These are phyloP conservation scores for Sebastiscus tertius DNA, from an alignment of 2,797 vertebrate species.

Conservation along the genomic window DNA sequence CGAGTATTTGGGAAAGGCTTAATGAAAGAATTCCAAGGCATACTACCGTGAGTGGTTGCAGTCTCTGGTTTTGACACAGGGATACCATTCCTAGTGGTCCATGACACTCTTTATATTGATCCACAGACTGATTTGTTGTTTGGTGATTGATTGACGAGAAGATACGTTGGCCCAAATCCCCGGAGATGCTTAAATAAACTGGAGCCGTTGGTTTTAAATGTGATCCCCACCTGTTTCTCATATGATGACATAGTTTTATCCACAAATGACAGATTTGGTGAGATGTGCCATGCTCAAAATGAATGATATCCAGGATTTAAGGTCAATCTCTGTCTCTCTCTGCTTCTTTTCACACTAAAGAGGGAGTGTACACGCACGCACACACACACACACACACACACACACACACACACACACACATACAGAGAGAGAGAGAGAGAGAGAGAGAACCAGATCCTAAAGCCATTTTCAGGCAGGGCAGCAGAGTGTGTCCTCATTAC, in stretches of 20 bases:
- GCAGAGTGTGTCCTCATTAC: slow-evolving; percentile 78
- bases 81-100: not conserved
- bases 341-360: slow-evolving; percentile 52
- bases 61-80: not conserved
- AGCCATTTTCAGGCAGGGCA: slow-evolving; percentile 71
- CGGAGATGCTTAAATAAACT: slow-evolving; percentile 17
- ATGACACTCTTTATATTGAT: slow-evolving; percentile 32
- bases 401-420: not conserved
- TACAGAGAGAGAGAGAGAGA: not conserved
- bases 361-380: not conserved
- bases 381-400: not conserved
- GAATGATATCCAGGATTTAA: slow-evolving; percentile 67
- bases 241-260: slow-evolving; percentile 35
- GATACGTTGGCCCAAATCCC: not conserved
- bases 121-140: slow-evolving; percentile 35
- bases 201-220: slow-evolving; percentile 22
- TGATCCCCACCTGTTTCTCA: slow-evolving; percentile 33
- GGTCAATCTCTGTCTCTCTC: slow-evolving; percentile 45
- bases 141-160: slow-evolving; percentile 47
- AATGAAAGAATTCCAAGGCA: not conserved
- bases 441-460: slow-evolving; percentile 40
- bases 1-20: not conserved
- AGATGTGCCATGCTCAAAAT: slow-evolving; percentile 59
- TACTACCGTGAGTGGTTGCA: not conserved
- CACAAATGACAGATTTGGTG: slow-evolving; percentile 33